Conservation (phyloP, 2,888 invertebrate genomes). For the Scaptomyza flava region DNA sequence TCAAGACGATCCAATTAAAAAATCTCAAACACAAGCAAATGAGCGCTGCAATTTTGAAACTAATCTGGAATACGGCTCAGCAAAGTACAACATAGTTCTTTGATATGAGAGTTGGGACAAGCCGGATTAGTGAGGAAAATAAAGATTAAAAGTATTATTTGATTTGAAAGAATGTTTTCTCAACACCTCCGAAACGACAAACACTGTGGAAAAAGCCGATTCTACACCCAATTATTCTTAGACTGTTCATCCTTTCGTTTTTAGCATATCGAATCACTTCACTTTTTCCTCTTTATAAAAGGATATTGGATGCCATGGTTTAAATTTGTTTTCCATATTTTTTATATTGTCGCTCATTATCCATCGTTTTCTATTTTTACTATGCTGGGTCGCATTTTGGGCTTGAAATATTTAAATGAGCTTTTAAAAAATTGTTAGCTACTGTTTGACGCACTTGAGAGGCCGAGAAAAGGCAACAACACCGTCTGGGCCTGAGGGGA, state of each 20-base stretch:
- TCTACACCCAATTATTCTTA: too few species aligned
- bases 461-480: conserved; percentile 20
- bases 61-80: neutral
- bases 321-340: neutral
- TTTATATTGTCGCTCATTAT: conserved; percentile 37
- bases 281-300: too few species aligned
- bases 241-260: too few species aligned
- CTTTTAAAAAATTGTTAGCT: conserved; percentile 72
- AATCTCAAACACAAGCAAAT: neutral
- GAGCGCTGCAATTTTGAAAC: conserved; percentile 13
- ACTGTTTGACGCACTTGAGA: conserved; percentile 76
- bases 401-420: conserved; percentile 66
- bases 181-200: neutral
- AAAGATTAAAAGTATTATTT: neutral
- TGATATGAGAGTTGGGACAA: neutral
- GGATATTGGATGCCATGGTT: conserved; percentile 15
- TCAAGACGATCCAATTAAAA: conserved; percentile 39
- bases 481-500: conserved; percentile 16
- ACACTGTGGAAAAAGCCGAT: too few species aligned
- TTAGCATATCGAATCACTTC: too few species aligned
- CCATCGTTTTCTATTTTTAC: conserved; percentile 25
- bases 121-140: neutral
- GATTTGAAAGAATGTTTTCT: neutral
- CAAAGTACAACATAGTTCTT: neutral
- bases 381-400: conserved; percentile 26